These are phyloP conservation scores for Ormyrus thymus DNA, from an alignment of 2,888 invertebrate genomes.

Conservation along the genomic window DNA sequence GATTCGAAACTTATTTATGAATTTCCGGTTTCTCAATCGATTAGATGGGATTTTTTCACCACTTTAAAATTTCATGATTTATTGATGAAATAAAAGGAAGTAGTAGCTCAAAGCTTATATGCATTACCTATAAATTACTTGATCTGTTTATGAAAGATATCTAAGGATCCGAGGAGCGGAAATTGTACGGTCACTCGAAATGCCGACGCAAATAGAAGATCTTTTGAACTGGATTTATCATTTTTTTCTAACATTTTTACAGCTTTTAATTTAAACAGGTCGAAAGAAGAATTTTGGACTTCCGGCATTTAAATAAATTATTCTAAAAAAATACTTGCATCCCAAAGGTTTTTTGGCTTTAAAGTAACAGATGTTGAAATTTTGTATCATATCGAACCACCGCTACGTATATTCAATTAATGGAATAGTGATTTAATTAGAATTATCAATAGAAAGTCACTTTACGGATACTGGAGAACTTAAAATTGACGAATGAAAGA, in stretches of 20 bases:
- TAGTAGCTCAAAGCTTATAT: slow-evolving; percentile 12
- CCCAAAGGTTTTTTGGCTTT: too few species aligned
- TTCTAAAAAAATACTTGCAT: too few species aligned
- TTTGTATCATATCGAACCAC: background rate
- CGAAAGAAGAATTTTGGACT: too few species aligned
- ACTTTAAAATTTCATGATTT: slow-evolving; percentile 36
- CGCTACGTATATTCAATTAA: slow-evolving; percentile 18
- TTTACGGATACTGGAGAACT: slow-evolving; percentile 20
- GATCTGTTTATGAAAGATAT: slow-evolving; percentile 19
- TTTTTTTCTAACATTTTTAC: background rate
- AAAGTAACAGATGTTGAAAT: too few species aligned
- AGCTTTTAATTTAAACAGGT: too few species aligned
- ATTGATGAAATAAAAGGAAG: slow-evolving; percentile 25
- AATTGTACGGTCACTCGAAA: slow-evolving; percentile 8
- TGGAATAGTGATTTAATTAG: slow-evolving; percentile 18
- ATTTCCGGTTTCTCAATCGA: slow-evolving; percentile 8
- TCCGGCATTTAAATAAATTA: too few species aligned
- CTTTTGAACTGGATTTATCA: slow-evolving; percentile 10
- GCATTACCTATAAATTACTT: slow-evolving; percentile 30
- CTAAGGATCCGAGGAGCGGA: slow-evolving; percentile 27
- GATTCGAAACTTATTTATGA: background rate
- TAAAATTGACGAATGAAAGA: slow-evolving; percentile 10
- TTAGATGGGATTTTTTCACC: slow-evolving; percentile 12
- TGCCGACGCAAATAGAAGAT: slow-evolving; percentile 5
- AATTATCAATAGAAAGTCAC: slow-evolving; percentile 55